These are phyloP conservation scores for Bibio marci DNA, from an alignment of 2,888 invertebrate genomes.

Conservation along the genomic window DNA sequence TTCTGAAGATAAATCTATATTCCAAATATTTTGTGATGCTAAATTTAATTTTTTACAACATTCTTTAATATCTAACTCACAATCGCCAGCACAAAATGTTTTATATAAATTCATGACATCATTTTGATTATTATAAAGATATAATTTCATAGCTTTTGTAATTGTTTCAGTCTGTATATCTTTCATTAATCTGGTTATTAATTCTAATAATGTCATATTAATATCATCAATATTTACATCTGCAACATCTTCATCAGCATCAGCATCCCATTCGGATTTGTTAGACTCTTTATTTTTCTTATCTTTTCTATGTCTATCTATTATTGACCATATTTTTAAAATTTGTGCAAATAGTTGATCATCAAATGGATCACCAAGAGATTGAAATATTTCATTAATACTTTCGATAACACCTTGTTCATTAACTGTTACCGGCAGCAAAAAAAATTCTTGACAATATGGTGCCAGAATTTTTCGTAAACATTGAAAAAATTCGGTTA, in stretches of 20 bases:
- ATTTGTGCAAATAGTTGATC: slow-evolving; percentile 19
- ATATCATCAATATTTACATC: slow-evolving; percentile 13
- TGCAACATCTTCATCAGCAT: slow-evolving; percentile 13
- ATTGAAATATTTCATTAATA: slow-evolving; percentile 18
- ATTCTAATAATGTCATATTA: slow-evolving; percentile 17
- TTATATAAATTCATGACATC: slow-evolving; percentile 13
- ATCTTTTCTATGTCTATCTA: slow-evolving; percentile 13
- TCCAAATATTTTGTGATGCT: slow-evolving; percentile 4
- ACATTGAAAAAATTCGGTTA: slow-evolving; percentile 18
- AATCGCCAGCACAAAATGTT: slow-evolving; percentile 12
- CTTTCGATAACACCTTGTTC: slow-evolving; percentile 25
- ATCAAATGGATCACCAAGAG: slow-evolving; percentile 23
- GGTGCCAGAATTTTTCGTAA: slow-evolving; percentile 21
- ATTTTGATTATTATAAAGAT: slow-evolving; percentile 9
- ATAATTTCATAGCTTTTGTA: slow-evolving; percentile 8
- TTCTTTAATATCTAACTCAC: slow-evolving; percentile 14
- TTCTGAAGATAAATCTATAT: slow-evolving; percentile 2
- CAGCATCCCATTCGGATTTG: slow-evolving; percentile 10
- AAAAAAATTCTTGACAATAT: slow-evolving; percentile 18
- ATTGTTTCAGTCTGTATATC: slow-evolving; percentile 14
- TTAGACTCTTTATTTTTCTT: slow-evolving; percentile 6
- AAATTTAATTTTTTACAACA: slow-evolving; percentile 14
- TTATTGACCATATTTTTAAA: slow-evolving; percentile 18
- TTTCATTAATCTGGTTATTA: slow-evolving; percentile 15
- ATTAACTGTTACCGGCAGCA: slow-evolving; percentile 20